Base-by-base conservation (phyloP, 30 jellyfish, hydroid and myxozoan species). In the Chrysaora quinquecirrha region DNA sequence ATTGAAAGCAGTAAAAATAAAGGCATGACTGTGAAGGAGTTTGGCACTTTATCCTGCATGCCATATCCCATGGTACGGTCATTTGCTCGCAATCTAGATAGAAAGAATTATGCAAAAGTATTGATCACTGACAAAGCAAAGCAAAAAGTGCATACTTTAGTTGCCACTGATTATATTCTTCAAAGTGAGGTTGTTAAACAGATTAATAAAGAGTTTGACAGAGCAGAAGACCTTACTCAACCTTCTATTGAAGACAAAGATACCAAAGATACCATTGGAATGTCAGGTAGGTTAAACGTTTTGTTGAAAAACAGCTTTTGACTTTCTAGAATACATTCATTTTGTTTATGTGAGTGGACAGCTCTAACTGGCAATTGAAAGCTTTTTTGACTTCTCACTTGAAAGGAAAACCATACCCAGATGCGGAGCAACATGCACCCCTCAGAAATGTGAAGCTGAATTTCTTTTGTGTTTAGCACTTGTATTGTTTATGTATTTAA, bases 41-140 rank as follows among this genome's bases (percentile, higher is more conserved):
- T 83, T 19, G 96, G 96, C 0, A 82, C 87, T 21, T 23, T 73
- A 1, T 31, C 72, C 34, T 90, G 97, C 63, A 60, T 90, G 25
- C 97, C 97, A 2, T 72, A 64, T 34, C 64, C 27, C 30, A 74
- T 68, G 88, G 87, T 95, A 9, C 87, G 97, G 1, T 74, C 97
- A 1, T 48, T 82, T 32, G 61, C 73, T 1, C 86, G 96, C 6
- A 69, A 27, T 7, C 78, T 90, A 23, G 80, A 78, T 46, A 25
- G 85, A 1, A 82, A 76, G 25, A 64, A 68, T 24, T 20, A 70
- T 28, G 82, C 85, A 2, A 22, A 80, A 23, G 58, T 80, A 0
- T 54, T 90, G 0, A 72, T 35, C 20, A 71, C 46, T 1, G 96
- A 90, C 34, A 47, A 29, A 11, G 66, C 63, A 19, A 90, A 71